A percentile compares a stretch with the other conserved stretches of the same genome.
These are phyloP conservation scores for Rhincodon typus DNA, from an alignment of 2,797 vertebrate species.

Conservation along the genomic window DNA sequence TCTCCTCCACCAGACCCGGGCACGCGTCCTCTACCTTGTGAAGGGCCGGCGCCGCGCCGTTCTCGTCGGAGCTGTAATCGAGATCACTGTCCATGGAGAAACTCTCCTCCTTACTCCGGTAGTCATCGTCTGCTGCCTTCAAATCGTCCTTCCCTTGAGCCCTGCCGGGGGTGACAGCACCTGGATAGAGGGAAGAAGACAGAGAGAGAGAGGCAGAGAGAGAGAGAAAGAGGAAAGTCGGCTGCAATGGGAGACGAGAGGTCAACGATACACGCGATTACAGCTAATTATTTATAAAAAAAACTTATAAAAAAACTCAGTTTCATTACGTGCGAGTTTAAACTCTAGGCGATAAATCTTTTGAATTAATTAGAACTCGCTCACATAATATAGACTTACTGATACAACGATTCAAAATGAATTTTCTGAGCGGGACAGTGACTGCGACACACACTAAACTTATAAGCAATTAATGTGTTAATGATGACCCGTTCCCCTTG, in stretches of 20 bases:
- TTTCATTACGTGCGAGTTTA: no score
- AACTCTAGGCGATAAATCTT: not conserved
- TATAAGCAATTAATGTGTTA: not conserved
- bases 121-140: constrained; percentile 74
- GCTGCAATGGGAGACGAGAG: no score
- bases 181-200: constrained; percentile 43
- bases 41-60: constrained; percentile 62
- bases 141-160: constrained; percentile 71
- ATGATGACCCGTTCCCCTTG: not conserved
- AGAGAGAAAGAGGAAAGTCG: not conserved
- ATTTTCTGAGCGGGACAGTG: no score
- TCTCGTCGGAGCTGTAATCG: constrained; percentile 96
- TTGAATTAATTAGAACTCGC: not conserved
- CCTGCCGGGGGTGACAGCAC: constrained; percentile 51
- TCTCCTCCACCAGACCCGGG: constrained; percentile 57
- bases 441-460: not conserved
- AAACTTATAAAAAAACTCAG: no score
- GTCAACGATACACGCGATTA: not conserved
- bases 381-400: not conserved
- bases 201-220: constrained; percentile 40
- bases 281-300: constrained; percentile 3
- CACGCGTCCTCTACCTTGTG: constrained; percentile 76
- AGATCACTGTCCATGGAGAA: constrained; percentile 95
- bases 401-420: not conserved
- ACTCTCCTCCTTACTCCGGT: constrained; percentile 77